These are phyloP conservation scores for Oncopodura yosiiana DNA, from an alignment of 1,140 invertebrate species.

Conservation along the genomic window DNA sequence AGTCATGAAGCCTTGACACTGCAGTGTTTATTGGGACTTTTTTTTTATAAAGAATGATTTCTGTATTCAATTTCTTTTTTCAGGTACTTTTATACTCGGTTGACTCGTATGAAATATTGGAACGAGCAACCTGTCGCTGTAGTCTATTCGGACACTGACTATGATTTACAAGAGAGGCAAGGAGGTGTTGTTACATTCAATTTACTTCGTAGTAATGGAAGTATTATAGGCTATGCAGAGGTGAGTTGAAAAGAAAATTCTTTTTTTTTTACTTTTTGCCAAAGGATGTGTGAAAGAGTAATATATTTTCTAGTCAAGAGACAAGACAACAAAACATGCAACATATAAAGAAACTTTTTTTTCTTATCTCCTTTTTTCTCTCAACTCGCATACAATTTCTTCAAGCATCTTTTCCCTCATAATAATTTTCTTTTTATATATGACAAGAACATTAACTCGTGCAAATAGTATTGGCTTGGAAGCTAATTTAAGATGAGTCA, in stretches of 20 bases:
- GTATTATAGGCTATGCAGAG: slow-evolving; percentile 78
- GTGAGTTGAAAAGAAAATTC: slow-evolving; percentile 42
- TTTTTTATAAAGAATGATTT: not conserved
- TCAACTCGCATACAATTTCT: not conserved
- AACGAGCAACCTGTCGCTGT: slow-evolving; percentile 61
- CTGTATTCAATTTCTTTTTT: not conserved
- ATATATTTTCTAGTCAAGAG: no score
- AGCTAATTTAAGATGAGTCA: no score
- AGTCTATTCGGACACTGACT: slow-evolving; percentile 64
- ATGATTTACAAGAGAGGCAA: slow-evolving; percentile 53
- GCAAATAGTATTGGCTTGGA: no score
- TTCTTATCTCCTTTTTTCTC: not conserved
- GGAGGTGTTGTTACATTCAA: slow-evolving; percentile 86
- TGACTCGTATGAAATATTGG: slow-evolving; percentile 55
- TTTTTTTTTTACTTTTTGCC: not conserved
- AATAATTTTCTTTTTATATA: not conserved
- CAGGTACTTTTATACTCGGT: slow-evolving; percentile 53
- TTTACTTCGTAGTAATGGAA: slow-evolving; percentile 60
- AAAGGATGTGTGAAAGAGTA: no score
- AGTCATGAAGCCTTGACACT: no score
- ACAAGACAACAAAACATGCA: no score
- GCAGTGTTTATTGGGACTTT: no score
- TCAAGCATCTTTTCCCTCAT: not conserved
- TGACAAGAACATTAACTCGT: no score
- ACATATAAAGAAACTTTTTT: not conserved